Evolutionary conservation across 2,113 vertebrate species (phyloP), one percentile per base, ranked within the genome.

Genomic region (Myotis davidii): DNA sequence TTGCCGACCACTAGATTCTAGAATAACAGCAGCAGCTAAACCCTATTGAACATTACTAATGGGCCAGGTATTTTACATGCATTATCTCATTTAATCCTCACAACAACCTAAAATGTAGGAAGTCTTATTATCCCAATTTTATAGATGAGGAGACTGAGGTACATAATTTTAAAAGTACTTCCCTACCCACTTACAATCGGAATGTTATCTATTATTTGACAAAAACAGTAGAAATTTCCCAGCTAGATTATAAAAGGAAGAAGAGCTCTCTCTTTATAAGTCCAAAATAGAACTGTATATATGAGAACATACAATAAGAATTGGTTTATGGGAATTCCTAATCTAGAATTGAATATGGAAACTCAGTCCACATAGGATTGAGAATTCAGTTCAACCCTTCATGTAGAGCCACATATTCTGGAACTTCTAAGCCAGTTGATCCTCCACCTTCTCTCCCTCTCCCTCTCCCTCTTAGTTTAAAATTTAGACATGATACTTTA

Each of bases 261-360:
- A 39, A 27, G 29, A 76, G 76, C 17, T 34, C 32, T 97, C 42
- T 87, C 27, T 86, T 70, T 96, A n/a, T 56, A 92, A 95, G 61
- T 88, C 54, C 73, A 88, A 97, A 96, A 88, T 95, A 96, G 70
- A 92, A 94, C 74, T 96, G 79, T 21, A 52, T 74, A 13, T 72
- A 77, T 50, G 82, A 95, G 79, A 90, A 89, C 17, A 85, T 65
- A 61, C 20, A 48, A 5, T 94, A 85, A 84, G 56, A 73, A 73
- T 34, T 91, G 39, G 52, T 67, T 82, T 70, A 64, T 84, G 42
- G 61, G n/a, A n/a, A 81, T 88, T 90, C 86, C 54, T 86, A 85
- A 70, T 21, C 48, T 85, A 72, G 69, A 93, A 86, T 32, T 77
- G 29, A 77, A 84, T 59, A 64, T 70, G 70, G 70, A 95, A 29